Conservation (phyloP, 1,140 invertebrate genomes). For the Listronotus bonariensis region DNA sequence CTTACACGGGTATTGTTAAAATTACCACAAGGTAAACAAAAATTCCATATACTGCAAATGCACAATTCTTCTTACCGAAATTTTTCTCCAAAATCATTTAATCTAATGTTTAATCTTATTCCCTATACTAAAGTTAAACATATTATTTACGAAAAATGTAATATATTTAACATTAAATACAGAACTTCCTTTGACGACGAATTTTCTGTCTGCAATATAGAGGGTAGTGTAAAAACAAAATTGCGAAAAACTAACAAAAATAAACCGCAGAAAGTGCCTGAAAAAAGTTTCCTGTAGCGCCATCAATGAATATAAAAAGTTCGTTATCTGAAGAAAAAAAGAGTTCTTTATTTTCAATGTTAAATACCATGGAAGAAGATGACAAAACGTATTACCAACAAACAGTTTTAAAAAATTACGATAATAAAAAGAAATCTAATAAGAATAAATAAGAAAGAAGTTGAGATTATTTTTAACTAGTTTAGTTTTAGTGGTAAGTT, state of each 20-base stretch:
- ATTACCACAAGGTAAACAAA: conserved; percentile 12
- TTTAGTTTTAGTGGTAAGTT: too few species aligned
- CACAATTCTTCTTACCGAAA: conserved; percentile 8
- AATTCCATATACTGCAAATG: conserved; percentile 20
- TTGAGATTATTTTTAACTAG: too few species aligned
- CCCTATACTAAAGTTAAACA: conserved; percentile 15
- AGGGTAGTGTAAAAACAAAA: conserved; percentile 1
- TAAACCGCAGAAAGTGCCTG: neutral
- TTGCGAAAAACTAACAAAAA: neutral
- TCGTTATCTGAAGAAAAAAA: conserved; percentile 14
- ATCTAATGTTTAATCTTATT: conserved; percentile 11
- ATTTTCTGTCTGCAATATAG: conserved; percentile 2
- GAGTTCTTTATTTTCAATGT: conserved; percentile 8
- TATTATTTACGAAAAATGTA: conserved; percentile 16
- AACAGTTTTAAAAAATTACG: too few species aligned
- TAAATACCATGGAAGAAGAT: too few species aligned
- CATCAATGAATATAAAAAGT: conserved; percentile 9
- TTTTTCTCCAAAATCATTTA: conserved; percentile 8
- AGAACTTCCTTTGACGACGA: conserved; percentile 13
- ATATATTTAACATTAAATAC: conserved; percentile 4
- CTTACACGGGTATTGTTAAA: conserved; percentile 7
- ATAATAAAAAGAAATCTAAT: too few species aligned
- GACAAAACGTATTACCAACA: too few species aligned
- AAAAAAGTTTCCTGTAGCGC: conserved; percentile 12
- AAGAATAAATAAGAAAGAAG: too few species aligned